phyloP scores from a whole-genome alignment of 2,113 vertebrate genomes.

The Trochalopteron elliotii region DNA sequence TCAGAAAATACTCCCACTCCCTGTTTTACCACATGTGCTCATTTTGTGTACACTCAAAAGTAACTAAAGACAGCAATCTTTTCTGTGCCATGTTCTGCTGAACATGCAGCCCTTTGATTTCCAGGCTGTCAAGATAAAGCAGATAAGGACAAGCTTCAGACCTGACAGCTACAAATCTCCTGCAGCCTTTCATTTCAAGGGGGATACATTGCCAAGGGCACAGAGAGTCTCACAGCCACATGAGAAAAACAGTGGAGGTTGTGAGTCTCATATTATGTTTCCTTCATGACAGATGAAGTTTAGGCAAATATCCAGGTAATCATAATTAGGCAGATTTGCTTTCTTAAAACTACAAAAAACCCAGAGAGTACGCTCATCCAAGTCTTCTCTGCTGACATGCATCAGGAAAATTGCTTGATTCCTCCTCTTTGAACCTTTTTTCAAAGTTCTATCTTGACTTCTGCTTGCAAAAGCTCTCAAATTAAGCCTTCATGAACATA shows the following conservation, averaged over 20 bases:
- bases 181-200: constrained; percentile 31
- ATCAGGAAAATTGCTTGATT: constrained; percentile 31
- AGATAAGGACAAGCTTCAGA: constrained; percentile 44
- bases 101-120: constrained; percentile 50
- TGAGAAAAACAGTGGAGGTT: constrained; percentile 34
- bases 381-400: constrained; percentile 16
- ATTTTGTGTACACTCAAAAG: background rate
- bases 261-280: constrained; percentile 25
- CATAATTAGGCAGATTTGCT: constrained; percentile 13
- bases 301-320: constrained; percentile 56
- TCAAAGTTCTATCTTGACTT: background rate
- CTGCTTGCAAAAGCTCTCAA: background rate
- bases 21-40: background rate
- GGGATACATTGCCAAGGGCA: background rate
- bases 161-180: constrained; percentile 53
- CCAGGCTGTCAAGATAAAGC: constrained; percentile 29
- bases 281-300: constrained; percentile 10
- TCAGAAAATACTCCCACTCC: background rate
- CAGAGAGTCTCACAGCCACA: background rate
- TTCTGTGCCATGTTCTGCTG: background rate
- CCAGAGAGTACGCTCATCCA: background rate
- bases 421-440: constrained; percentile 49
- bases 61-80: background rate
- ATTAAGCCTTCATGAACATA: background rate
- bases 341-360: too few species aligned